Conservation (phyloP, 2,797 vertebrate genomes). For the Hirundo rustica region DNA sequence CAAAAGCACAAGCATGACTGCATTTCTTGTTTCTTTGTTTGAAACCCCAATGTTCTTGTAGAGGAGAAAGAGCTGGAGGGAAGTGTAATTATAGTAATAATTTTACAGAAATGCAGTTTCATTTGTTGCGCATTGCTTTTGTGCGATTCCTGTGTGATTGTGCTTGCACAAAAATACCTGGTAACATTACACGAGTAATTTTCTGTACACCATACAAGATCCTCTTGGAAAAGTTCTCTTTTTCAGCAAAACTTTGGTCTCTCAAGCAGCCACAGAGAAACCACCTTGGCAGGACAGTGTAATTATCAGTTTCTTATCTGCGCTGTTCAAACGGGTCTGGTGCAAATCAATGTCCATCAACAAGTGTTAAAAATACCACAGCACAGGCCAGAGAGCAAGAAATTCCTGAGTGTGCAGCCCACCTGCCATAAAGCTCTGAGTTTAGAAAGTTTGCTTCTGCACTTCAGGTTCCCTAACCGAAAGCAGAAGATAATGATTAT, state of each 20-base stretch:
- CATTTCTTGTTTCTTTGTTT: not conserved
- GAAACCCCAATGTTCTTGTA: not conserved
- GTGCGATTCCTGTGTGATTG: not conserved
- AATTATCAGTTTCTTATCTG: not conserved
- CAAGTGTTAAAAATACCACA: not conserved
- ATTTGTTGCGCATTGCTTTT: not conserved
- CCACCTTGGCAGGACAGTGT: not conserved
- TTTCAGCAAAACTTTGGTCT: not conserved
- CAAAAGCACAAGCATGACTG: not conserved
- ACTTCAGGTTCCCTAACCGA: not conserved
- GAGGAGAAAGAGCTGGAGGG: not conserved
- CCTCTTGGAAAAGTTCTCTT: not conserved
- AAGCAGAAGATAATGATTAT: not conserved
- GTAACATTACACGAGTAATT: not conserved
- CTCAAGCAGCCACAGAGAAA: not conserved
- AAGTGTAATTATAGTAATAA: not conserved
- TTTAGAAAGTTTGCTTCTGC: not conserved
- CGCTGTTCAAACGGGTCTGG: not conserved
- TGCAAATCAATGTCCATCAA: not conserved
- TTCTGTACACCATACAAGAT: not conserved
- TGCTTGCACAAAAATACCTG: not conserved
- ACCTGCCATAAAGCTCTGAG: not conserved
- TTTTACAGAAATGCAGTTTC: not conserved
- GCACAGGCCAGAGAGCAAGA: not conserved
- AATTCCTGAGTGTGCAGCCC: not conserved